Evolutionary conservation across 2,797 vertebrate species (phyloP).

Genomic region (Diplodus sargus): DNA sequence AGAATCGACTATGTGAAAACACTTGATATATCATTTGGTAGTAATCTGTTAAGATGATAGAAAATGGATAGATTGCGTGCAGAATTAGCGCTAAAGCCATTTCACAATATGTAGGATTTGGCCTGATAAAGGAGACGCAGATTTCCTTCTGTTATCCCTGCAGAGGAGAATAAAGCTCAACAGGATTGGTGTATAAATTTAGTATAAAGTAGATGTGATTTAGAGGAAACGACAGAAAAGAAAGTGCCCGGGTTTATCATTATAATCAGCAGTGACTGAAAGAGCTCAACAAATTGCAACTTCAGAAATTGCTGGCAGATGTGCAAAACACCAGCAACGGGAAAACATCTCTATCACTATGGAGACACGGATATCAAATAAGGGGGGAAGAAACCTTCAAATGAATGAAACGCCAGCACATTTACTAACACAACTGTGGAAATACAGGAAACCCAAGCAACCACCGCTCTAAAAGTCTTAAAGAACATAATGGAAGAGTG

Average conservation of each 20-base stretch:
- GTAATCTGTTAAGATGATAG: neutral
- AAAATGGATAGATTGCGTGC: neutral
- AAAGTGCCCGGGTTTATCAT: neutral
- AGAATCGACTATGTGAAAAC: too few species aligned
- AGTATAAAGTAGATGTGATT: too few species aligned
- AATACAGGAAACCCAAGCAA: neutral
- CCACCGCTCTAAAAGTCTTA: neutral
- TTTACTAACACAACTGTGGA: neutral
- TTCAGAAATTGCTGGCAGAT: neutral
- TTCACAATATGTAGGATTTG: neutral
- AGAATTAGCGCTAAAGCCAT: neutral
- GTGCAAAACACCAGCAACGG: neutral
- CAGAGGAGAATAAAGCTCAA: neutral
- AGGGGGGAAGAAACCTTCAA: neutral
- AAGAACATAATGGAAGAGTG: neutral
- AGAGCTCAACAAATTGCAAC: neutral
- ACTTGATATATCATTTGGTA: neutral
- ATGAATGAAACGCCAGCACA: neutral
- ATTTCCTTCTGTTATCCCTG: slow-evolving; percentile 4
- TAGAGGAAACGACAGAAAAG: neutral
- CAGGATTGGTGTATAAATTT: neutral
- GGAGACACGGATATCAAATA: neutral
- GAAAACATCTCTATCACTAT: neutral
- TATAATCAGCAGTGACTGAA: neutral
- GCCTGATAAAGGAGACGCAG: neutral